Conservation (phyloP, 2,888 invertebrate species). For the Lissocephala sabroskyi region DNA sequence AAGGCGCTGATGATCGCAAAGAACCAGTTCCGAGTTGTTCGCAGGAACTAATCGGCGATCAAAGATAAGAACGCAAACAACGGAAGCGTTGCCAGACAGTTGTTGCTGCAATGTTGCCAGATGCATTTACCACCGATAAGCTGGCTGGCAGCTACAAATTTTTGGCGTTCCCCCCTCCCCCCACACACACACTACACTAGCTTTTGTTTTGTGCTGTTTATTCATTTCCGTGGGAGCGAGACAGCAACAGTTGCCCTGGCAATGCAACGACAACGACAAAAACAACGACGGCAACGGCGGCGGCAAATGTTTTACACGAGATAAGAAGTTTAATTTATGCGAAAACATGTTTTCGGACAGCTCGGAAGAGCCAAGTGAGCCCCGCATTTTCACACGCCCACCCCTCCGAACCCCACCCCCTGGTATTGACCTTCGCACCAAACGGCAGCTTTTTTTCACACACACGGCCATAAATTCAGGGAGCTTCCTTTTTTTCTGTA, state of each 20-base stretch:
- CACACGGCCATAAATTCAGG: constrained; percentile 41
- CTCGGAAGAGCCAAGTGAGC: constrained; percentile 25
- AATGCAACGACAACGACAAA: constrained; percentile 16
- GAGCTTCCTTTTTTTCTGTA: constrained; percentile 40
- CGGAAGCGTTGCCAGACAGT: no score
- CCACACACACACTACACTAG: no score
- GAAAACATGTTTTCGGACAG: constrained; percentile 60
- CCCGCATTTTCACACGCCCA: constrained; percentile 41
- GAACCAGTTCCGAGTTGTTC: no score
- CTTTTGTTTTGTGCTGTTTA: neutral
- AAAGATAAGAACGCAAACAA: no score
- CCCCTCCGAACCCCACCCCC: no score
- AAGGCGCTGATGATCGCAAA: no score
- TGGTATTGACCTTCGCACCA: constrained; percentile 54
- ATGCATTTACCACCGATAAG: no score
- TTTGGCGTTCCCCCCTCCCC: no score
- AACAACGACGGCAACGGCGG: constrained; percentile 31
- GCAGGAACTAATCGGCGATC: no score
- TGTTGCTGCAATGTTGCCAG: no score
- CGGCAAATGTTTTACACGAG: constrained; percentile 62
- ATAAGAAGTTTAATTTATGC: constrained; percentile 68
- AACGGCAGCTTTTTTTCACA: constrained; percentile 8
- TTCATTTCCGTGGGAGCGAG: neutral
- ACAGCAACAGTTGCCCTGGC: neutral
- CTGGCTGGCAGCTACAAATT: no score